Base-by-base conservation (phyloP, 1,140 invertebrate species). In the Hirudo medicinalis region DNA sequence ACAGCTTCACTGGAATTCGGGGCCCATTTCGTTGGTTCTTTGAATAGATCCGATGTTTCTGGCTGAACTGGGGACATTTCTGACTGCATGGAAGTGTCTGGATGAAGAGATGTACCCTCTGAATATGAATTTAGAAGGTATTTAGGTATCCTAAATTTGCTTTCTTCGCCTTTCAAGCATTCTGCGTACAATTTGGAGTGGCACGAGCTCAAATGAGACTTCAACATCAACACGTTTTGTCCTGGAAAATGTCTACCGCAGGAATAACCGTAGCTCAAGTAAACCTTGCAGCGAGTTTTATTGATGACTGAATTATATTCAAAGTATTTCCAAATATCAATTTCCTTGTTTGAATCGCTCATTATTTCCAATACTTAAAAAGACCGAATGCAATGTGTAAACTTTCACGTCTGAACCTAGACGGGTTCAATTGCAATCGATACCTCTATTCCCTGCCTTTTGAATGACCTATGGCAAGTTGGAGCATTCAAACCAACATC, bases 251-350 rank as follows among this genome's bases (percentile, higher is more conserved):
- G 57, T 20, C 29, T 63, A 32, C 29, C 29, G 19, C 57, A 63
- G 11, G 29, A 6, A 6, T 63, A 25, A 20, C 57, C 57, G 57
- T 27, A 25, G 29, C 29, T 32, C 11, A 27, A 27, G 22, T 63
- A 15, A 11, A 25, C 22, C 22, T 27, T 63, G 20, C 57, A 63
- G 11, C 57, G 57, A 63, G 22, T 63, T 63, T 63, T 63, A 13
- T 63, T 63, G 8, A 32, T 27, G 29, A 63, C 20, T 1, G 22
- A 6, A n/a, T 63, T 63, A 20, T 63, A 63, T 8, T 63, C 57
- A 20, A 63, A 63, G 57, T 63, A 63, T 9, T 63, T 63, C 57
- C 57, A 63, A 13, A 63, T 32, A 63, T 63, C 29, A 63, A 0
- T 63, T 27, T 63, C 57, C 15, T 63, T 25, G 57, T 20, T 49